phyloP scores from a whole-genome alignment of 2,797 vertebrate species.

The Esox lucius region DNA sequence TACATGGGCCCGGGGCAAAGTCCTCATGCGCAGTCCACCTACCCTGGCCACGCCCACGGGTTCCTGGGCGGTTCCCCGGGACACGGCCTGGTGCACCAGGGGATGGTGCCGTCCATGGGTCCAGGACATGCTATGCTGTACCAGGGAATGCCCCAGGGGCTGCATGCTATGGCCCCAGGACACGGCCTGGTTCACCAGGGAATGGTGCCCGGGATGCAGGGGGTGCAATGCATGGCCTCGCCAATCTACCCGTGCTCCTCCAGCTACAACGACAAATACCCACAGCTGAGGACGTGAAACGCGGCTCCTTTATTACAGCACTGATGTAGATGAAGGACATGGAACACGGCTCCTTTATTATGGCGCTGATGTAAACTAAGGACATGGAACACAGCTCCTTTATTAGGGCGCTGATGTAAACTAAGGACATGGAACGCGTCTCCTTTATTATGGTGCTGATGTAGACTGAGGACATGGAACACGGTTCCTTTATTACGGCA shows the following conservation, averaged over 20 bases:
- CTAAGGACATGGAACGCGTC: too few species aligned
- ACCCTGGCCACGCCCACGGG: slow-evolving; percentile 67
- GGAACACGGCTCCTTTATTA: slow-evolving; percentile 65
- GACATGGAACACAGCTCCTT: too few species aligned
- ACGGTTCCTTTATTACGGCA: too few species aligned
- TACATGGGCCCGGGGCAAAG: slow-evolving; percentile 86
- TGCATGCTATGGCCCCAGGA: slow-evolving; percentile 40
- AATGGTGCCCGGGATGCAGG: slow-evolving; percentile 85
- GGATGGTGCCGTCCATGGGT: slow-evolving; percentile 73
- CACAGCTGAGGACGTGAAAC: slow-evolving; percentile 81
- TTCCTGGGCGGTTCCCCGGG: slow-evolving; percentile 78
- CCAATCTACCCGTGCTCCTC: slow-evolving; percentile 83
- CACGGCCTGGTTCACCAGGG: slow-evolving; percentile 25
- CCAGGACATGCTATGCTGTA: too few species aligned
- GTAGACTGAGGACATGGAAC: too few species aligned
- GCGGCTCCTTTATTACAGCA: slow-evolving; percentile 87
- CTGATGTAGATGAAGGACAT: slow-evolving; percentile 88
- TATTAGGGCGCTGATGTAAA: too few species aligned
- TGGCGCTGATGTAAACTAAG: too few species aligned
- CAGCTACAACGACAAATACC: slow-evolving; percentile 87
- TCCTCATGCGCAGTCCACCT: slow-evolving; percentile 76
- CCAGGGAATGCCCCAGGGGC: too few species aligned
- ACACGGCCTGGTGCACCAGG: slow-evolving; percentile 1
- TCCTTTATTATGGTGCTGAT: too few species aligned
- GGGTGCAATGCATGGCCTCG: slow-evolving; percentile 84